Conservation (phyloP, 2,113 vertebrate genomes). For the Sylvicapra grimmia region DNA sequence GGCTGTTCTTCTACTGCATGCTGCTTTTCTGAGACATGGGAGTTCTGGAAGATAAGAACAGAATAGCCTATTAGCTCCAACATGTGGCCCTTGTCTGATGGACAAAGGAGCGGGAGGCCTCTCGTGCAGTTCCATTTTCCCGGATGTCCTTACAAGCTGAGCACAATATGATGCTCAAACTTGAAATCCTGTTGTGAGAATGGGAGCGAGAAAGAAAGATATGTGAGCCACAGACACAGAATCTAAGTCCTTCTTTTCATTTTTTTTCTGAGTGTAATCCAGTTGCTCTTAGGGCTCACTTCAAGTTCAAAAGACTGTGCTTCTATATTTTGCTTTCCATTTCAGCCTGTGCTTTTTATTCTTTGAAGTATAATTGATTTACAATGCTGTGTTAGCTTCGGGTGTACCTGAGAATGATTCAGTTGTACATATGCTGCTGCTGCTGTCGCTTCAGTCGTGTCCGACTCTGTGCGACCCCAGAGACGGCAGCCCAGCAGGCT, state of each 20-base stretch:
- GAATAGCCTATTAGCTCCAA: constrained; percentile 24
- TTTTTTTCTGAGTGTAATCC: background rate
- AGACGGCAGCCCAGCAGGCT: too few species aligned
- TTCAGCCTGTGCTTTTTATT: background rate
- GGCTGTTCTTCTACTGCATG: constrained; percentile 43
- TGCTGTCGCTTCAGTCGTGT: too few species aligned
- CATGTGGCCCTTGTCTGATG: constrained; percentile 28
- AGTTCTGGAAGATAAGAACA: constrained; percentile 45
- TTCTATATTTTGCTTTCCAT: background rate
- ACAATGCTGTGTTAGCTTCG: background rate
- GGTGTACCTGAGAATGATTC: background rate
- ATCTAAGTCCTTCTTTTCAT: background rate
- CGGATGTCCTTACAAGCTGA: background rate
- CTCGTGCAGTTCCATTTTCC: background rate
- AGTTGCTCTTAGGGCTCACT: background rate
- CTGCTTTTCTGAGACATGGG: constrained; percentile 40
- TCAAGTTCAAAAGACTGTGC: background rate
- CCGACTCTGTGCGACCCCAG: too few species aligned
- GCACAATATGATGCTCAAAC: background rate
- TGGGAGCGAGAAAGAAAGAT: background rate
- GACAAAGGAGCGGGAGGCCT: background rate
- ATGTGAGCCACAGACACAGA: background rate
- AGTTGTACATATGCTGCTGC: background rate
- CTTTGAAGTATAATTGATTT: background rate
- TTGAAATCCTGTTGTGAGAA: constrained; percentile 12